Conservation (phyloP, 2,113 vertebrate genomes). For the Syngnathus typhle region DNA sequence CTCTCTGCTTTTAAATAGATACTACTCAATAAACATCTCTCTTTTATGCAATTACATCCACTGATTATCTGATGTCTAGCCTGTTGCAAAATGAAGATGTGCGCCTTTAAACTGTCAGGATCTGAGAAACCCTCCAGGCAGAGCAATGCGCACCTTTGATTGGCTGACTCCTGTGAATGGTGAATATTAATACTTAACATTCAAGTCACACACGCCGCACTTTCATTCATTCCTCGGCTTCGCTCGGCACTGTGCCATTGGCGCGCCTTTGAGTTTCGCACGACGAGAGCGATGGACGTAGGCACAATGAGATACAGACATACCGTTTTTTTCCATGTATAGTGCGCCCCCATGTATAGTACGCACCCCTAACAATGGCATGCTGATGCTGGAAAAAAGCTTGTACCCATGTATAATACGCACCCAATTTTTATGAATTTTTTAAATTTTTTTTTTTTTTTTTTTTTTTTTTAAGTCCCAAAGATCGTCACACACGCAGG, state of each 20-base stretch:
- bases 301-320: conserved; percentile 5
- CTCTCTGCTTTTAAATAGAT: not conserved
- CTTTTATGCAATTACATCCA: conserved; percentile 36
- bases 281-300: conserved; percentile 27
- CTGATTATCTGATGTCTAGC: conserved; percentile 32
- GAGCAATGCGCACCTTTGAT: conserved; percentile 40
- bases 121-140: conserved; percentile 18
- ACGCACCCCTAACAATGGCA: too few relatives aligned
- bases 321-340: too few relatives aligned
- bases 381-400: too few relatives aligned
- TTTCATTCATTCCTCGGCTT: conserved; percentile 48
- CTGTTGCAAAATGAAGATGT: conserved; percentile 6
- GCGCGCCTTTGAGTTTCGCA: conserved; percentile 29
- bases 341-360: too few relatives aligned
- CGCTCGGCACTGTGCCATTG: conserved; percentile 9
- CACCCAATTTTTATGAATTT: too few relatives aligned
- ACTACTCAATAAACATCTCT: conserved; percentile 20
- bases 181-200: conserved; percentile 45
- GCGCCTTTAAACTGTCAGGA: conserved; percentile 35
- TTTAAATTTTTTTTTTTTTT: too few relatives aligned
- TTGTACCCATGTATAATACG: too few relatives aligned
- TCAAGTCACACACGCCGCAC: conserved; percentile 56
- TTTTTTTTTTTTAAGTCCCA: too few relatives aligned
- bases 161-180: conserved; percentile 59
- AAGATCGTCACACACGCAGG: too few relatives aligned